These are phyloP conservation scores for Paralichthys olivaceus DNA, from an alignment of 2,113 vertebrate genomes.

Conservation along the genomic window DNA sequence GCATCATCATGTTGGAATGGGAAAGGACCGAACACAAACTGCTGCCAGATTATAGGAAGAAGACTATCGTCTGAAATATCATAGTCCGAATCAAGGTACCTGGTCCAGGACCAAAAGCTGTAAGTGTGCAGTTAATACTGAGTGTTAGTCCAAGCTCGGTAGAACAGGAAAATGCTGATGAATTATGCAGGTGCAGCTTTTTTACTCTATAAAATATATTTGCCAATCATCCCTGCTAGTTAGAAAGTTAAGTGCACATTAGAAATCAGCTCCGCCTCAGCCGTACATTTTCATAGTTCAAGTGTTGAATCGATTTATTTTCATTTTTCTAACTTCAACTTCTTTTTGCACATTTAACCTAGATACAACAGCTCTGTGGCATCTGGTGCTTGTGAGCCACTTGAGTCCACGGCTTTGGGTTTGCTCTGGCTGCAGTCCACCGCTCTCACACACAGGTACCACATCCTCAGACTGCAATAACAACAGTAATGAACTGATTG, in stretches of 20 bases:
- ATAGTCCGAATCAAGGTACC: not conserved
- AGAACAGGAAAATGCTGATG: too few relatives aligned
- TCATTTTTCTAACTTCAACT: not conserved
- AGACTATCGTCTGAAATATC: not conserved
- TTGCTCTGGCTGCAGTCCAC: not conserved
- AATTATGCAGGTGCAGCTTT: too few relatives aligned
- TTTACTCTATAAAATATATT: constrained; percentile 9
- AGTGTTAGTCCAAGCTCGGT: too few relatives aligned
- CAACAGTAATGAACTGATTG: constrained; percentile 62
- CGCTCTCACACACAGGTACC: constrained; percentile 26
- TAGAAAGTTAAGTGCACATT: constrained; percentile 11
- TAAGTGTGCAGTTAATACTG: not conserved
- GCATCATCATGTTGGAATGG: not conserved
- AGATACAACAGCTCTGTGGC: too few relatives aligned
- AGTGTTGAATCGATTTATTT: constrained; percentile 29
- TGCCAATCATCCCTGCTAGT: constrained; percentile 9
- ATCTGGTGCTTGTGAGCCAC: not conserved
- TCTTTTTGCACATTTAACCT: too few relatives aligned
- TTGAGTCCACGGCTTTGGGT: constrained; percentile 6
- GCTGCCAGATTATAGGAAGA: not conserved
- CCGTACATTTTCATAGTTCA: not conserved
- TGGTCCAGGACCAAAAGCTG: not conserved
- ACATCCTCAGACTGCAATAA: constrained; percentile 47
- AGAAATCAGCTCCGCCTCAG: constrained; percentile 1
- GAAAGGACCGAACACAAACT: not conserved